phyloP scores from a whole-genome alignment of 1,140 invertebrate species.

The Solenopsis invicta region DNA sequence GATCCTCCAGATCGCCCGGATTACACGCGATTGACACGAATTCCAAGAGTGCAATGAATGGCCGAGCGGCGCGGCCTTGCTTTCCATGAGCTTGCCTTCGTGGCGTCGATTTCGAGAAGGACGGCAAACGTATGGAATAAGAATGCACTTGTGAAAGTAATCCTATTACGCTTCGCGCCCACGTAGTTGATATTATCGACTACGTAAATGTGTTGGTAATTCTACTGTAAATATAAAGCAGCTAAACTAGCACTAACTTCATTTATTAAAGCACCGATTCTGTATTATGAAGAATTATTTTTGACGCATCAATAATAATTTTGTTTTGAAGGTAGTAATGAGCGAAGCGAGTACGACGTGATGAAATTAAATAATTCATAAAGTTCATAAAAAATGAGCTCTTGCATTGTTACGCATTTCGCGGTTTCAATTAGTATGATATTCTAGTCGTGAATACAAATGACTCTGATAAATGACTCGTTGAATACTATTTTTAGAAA shows the following conservation, averaged over 20 bases:
- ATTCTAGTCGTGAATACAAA: not conserved
- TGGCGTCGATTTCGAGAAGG: not conserved
- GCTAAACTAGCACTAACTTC: not conserved
- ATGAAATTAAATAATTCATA: not conserved
- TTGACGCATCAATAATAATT: not conserved
- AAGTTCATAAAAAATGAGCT: not conserved
- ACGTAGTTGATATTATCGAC: not conserved
- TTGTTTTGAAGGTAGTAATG: not conserved
- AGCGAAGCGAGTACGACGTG: not conserved
- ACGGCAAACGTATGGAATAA: not conserved
- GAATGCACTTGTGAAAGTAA: not conserved
- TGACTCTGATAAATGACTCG: not conserved
- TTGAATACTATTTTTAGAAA: conserved; percentile 28
- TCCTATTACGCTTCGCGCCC: not conserved
- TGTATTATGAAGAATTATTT: not conserved
- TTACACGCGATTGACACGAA: conserved; percentile 69
- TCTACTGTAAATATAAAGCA: not conserved
- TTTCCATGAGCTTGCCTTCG: conserved; percentile 6
- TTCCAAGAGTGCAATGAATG: conserved; percentile 51
- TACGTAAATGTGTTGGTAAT: not conserved
- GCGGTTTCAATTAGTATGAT: not conserved
- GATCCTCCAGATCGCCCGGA: conserved; percentile 50
- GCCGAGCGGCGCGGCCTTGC: not conserved
- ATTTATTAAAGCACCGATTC: not conserved
- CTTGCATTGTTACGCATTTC: not conserved